Evolutionary conservation across 2,797 vertebrate genomes (phyloP).

Genomic region (Rhinatrema bivittatum): DNA sequence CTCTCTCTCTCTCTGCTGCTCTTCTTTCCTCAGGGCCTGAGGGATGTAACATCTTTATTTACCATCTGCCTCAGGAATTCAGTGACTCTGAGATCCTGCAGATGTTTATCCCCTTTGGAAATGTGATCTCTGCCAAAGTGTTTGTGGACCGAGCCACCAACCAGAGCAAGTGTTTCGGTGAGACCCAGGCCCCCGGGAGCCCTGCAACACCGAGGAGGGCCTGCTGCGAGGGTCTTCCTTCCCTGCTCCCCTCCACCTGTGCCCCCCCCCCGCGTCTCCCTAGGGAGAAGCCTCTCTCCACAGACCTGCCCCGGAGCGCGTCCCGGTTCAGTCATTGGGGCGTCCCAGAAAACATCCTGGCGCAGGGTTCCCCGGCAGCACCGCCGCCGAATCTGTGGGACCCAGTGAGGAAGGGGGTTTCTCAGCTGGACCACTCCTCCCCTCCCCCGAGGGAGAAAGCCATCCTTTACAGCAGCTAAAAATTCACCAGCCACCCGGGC

Average conservation of each 20-base stretch:
- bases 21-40: conserved; percentile 71
- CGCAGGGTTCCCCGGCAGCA: no score
- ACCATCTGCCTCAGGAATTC: conserved; percentile 95
- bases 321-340: no score
- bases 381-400: no score
- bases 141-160: conserved; percentile 91
- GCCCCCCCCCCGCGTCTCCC: conserved; percentile 9
- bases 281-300: conserved; percentile 25
- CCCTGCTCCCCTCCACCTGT: background rate
- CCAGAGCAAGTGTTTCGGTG: conserved; percentile 94
- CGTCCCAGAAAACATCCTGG: no score
- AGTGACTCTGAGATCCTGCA: conserved; percentile 90
- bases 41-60: conserved; percentile 95
- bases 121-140: conserved; percentile 91
- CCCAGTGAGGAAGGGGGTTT: no score
- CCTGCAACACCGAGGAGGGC: background rate
- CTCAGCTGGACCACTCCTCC: no score
- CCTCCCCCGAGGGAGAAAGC: no score
- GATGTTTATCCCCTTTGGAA: conserved; percentile 92
- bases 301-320: conserved; percentile 20
- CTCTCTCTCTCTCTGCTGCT: conserved; percentile 20
- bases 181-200: conserved; percentile 27
- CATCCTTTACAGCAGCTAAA: no score
- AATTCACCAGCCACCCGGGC: no score
- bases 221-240: background rate